Percentiles rank a stretch among this genome's conserved stretches.
Evolutionary conservation across 2,888 invertebrate genomes (phyloP).

Genomic region (Tiliacea citrago): DNA sequence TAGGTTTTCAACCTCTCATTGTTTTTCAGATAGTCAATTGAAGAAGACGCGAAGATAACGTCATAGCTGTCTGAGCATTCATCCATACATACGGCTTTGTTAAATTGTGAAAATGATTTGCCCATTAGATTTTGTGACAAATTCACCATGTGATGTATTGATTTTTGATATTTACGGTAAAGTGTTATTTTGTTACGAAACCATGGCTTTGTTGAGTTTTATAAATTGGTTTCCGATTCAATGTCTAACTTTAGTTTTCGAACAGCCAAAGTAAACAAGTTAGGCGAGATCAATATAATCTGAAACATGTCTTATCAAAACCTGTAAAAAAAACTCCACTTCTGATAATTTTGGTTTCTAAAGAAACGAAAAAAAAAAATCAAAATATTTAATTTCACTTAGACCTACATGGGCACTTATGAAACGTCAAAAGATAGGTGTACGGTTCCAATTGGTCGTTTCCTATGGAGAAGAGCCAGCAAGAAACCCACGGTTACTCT

Average conservation of each 20-base stretch:
- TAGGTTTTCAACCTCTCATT: not conserved
- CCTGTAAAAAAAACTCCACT: no score
- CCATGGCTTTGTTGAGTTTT: no score
- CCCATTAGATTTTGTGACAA: constrained; percentile 11
- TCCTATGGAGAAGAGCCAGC: no score
- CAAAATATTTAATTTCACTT: no score
- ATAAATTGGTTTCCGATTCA: not conserved
- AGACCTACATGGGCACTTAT: no score
- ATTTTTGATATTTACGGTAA: not conserved
- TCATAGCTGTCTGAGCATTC: not conserved
- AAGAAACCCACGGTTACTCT: no score
- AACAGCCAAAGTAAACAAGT: not conserved
- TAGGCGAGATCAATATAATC: not conserved
- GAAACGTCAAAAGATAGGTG: no score
- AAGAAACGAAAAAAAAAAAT: no score
- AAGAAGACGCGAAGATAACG: not conserved
- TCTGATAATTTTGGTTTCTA: no score
- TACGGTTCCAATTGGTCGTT: no score
- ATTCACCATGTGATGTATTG: constrained; percentile 2
- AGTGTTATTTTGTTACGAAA: not conserved
- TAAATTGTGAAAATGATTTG: constrained; percentile 18
- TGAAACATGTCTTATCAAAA: no score
- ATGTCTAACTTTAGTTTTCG: not conserved
- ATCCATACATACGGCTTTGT: not conserved
- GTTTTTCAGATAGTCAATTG: not conserved